These are phyloP conservation scores for Procambarus virginalis DNA, from an alignment of 1,140 invertebrate species.

Conservation along the genomic window DNA sequence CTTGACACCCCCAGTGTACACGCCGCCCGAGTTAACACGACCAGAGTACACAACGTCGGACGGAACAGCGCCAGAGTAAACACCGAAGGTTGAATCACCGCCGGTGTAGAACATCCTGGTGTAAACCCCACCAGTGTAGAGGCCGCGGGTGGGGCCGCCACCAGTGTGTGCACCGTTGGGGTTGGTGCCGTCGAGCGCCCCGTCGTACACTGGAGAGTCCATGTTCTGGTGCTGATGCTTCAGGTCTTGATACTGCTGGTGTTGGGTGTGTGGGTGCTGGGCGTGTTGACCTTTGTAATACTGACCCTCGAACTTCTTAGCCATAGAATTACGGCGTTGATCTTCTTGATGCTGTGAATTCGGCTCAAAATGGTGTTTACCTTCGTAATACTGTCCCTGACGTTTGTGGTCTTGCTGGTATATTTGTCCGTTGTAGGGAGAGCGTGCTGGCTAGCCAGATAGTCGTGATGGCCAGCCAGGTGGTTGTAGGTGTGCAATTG, in stretches of 20 bases:
- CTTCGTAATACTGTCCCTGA: constrained; percentile 1
- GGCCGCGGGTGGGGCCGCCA: background rate
- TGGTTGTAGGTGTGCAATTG: background rate
- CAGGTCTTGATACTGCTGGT: background rate
- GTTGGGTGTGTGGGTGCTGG: background rate
- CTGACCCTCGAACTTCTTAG: background rate
- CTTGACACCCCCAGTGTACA: background rate
- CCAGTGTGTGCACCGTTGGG: background rate
- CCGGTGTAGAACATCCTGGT: too few species aligned
- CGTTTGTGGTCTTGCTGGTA: background rate
- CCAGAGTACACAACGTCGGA: background rate
- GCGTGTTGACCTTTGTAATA: background rate
- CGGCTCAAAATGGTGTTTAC: background rate
- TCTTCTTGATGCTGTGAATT: background rate
- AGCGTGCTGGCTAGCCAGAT: background rate
- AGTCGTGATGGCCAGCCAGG: background rate
- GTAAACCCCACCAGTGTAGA: background rate
- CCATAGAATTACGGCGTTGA: background rate
- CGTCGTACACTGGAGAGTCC: background rate
- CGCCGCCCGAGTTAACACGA: background rate
- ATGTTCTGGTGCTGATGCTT: too few species aligned
- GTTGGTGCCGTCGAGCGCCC: background rate
- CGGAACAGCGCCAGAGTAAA: background rate
- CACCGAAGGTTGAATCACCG: background rate
- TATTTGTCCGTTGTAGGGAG: background rate